These are phyloP conservation scores for Brachirus orientalis DNA, from an alignment of 2,113 vertebrate genomes.

Conservation along the genomic window DNA sequence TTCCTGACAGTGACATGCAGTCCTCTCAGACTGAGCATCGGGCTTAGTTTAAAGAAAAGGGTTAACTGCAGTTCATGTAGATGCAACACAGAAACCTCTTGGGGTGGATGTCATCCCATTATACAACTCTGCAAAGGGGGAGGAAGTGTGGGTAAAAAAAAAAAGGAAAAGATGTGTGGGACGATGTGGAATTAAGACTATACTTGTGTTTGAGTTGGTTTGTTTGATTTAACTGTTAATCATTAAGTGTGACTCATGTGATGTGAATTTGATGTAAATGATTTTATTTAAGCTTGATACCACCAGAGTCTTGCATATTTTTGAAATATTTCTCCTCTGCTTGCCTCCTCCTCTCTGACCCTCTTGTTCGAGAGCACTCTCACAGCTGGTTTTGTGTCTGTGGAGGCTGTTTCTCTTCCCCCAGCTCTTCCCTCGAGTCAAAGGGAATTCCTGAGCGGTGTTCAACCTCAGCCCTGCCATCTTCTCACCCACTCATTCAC, in stretches of 20 bases:
- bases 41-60: neutral
- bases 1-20: neutral
- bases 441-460: constrained; percentile 67
- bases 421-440: constrained; percentile 48
- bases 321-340: too few species aligned
- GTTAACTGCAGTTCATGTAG: too few species aligned
- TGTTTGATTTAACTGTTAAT: neutral
- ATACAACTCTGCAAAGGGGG: neutral
- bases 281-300: constrained; percentile 31
- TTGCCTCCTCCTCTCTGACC: constrained; percentile 1
- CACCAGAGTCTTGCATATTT: constrained; percentile 1
- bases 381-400: constrained; percentile 11
- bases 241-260: constrained; percentile 16
- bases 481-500: constrained; percentile 55
- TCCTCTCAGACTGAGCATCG: neutral
- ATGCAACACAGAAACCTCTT: neutral
- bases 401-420: constrained; percentile 34
- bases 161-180: neutral
- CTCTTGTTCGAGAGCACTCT: constrained; percentile 8
- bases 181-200: neutral
- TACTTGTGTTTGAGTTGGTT: neutral
- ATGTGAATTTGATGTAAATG: constrained; percentile 34
- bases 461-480: constrained; percentile 31
- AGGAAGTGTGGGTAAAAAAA: neutral
- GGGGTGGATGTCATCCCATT: neutral